Evolutionary conservation across 2,113 vertebrate genomes (phyloP).

Genomic region (Proteles cristata): DNA sequence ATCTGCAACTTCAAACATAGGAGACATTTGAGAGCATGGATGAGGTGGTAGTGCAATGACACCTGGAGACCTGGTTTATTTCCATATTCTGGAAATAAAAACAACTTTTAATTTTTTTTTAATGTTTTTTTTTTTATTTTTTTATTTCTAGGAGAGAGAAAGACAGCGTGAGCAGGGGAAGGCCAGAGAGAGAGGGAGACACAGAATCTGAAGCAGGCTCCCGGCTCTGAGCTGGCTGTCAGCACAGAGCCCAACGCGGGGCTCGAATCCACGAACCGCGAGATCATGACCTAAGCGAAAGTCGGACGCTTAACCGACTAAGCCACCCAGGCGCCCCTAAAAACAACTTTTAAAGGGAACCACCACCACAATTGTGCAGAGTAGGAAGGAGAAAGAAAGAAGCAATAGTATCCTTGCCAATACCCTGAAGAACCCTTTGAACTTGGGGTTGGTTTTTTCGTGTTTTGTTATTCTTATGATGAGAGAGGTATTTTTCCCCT

Average conservation of each 20-base stretch:
- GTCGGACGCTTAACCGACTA: no score
- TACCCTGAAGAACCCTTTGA: not conserved
- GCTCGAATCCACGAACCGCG: no score
- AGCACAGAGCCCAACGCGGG: no score
- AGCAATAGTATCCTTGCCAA: not conserved
- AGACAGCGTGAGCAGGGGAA: no score
- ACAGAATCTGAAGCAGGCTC: no score
- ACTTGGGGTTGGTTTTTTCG: not conserved
- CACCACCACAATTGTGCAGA: not conserved
- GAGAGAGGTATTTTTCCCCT: no score
- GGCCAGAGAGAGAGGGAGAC: no score
- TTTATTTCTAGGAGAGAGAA: no score
- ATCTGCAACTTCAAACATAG: conserved; percentile 12
- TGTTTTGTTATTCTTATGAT: not conserved
- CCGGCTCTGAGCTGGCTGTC: no score
- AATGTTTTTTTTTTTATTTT: no score
- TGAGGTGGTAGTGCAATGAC: not conserved
- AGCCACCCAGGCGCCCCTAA: no score
- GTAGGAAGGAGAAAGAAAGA: not conserved
- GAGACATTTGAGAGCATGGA: not conserved
- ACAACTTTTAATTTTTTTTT: not conserved
- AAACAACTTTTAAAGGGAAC: not conserved
- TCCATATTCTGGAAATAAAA: not conserved
- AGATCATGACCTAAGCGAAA: no score
- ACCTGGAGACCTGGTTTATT: not conserved